These are phyloP conservation scores for Leptarthrus brevirostris DNA, from an alignment of 2,888 invertebrate genomes.

Conservation along the genomic window DNA sequence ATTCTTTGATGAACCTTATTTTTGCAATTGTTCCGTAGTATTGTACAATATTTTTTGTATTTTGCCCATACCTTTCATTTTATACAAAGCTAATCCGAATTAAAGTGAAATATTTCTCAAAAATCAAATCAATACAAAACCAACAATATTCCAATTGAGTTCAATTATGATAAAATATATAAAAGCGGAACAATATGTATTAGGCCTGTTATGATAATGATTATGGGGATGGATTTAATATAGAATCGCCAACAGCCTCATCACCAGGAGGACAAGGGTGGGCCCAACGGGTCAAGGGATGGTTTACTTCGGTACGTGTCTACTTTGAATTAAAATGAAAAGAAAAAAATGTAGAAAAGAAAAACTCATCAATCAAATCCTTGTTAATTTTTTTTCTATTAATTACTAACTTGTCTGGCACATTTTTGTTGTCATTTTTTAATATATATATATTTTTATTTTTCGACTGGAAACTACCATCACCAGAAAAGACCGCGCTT, in stretches of 20 bases:
- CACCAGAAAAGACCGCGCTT: constrained; percentile 63
- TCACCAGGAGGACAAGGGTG: constrained; percentile 72
- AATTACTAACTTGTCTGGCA: constrained; percentile 35
- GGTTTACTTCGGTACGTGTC: constrained; percentile 78
- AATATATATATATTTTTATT: constrained; percentile 49
- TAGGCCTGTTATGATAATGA: constrained; percentile 64
- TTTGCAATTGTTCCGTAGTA: too few species aligned
- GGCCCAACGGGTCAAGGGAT: constrained; percentile 78
- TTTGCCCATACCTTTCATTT: too few species aligned
- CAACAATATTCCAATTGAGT: not conserved
- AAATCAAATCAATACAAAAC: constrained; percentile 47
- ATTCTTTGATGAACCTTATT: too few species aligned
- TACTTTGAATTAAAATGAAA: constrained; percentile 53
- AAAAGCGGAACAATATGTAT: constrained; percentile 43
- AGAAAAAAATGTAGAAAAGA: constrained; percentile 52
- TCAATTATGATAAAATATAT: constrained; percentile 9
- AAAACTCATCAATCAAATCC: constrained; percentile 50
- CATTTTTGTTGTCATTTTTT: constrained; percentile 51
- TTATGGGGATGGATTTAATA: constrained; percentile 43
- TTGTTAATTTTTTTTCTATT: constrained; percentile 14
- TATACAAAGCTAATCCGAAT: too few species aligned
- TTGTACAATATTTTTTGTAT: too few species aligned
- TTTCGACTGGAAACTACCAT: constrained; percentile 50
- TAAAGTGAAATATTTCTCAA: too few species aligned
- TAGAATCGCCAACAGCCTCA: constrained; percentile 66